Evolutionary conservation across 2,113 vertebrate species (phyloP).

Genomic region (Pungitius pungitius): DNA sequence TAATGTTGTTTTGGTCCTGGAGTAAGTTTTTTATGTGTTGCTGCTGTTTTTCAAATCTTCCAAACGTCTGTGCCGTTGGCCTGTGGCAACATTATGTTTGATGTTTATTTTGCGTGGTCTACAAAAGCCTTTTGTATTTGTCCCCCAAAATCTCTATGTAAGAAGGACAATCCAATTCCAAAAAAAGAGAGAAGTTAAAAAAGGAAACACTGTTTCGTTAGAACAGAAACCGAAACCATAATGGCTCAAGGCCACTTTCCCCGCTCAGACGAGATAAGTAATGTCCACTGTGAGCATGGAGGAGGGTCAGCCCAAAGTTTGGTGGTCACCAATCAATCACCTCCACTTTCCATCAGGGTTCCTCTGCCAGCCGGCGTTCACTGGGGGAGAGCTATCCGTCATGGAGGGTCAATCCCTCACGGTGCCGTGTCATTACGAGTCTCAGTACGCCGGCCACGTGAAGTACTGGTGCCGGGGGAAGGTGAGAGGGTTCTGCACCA

Average conservation of each 20-base stretch:
- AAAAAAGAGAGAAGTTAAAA: conserved; percentile 29
- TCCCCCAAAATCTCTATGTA: conserved; percentile 32
- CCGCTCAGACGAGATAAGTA: neutral
- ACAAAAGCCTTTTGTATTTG: conserved; percentile 50
- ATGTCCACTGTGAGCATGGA: neutral
- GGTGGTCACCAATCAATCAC: conserved; percentile 3
- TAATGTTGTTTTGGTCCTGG: conserved; percentile 19
- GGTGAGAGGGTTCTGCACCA: conserved; percentile 72
- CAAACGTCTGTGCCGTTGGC: conserved; percentile 27
- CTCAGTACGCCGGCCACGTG: conserved; percentile 71
- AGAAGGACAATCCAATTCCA: conserved; percentile 45
- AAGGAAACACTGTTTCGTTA: conserved; percentile 2
- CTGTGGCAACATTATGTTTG: conserved; percentile 43
- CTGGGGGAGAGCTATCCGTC: conserved; percentile 38
- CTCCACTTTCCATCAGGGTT: conserved; percentile 45
- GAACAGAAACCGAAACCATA: conserved; percentile 36
- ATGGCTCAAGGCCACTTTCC: conserved; percentile 32
- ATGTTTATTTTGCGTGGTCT: conserved; percentile 57
- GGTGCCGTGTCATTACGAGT: conserved; percentile 76
- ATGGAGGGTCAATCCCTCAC: conserved; percentile 72
- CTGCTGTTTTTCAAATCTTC: conserved; percentile 27
- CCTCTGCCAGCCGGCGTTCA: conserved; percentile 62
- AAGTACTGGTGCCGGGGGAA: conserved; percentile 82
- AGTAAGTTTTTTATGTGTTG: conserved; percentile 20
- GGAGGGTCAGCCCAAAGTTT: conserved; percentile 2